Conservation (phyloP, 2,797 vertebrate genomes). For the Adrianichthys oophorus region DNA sequence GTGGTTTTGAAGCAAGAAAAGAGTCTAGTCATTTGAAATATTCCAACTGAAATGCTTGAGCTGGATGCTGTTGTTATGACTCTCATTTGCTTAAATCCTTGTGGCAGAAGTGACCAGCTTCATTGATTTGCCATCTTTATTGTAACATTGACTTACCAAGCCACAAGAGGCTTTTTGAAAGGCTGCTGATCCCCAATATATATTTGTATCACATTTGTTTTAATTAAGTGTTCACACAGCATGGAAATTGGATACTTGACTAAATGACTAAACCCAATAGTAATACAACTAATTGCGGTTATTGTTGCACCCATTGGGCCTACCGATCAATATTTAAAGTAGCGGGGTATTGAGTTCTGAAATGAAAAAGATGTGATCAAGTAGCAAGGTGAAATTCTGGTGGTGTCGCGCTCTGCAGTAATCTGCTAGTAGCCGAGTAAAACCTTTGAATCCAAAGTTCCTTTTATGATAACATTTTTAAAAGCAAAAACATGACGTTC, state of each 20-base stretch:
- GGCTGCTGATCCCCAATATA: conserved; percentile 78
- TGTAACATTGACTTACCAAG: conserved; percentile 75
- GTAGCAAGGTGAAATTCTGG: conserved; percentile 43
- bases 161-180: conserved; percentile 76
- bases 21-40: conserved; percentile 19
- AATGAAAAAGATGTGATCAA: conserved; percentile 60
- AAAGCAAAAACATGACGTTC: not conserved
- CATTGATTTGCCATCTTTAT: conserved; percentile 80
- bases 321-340: conserved; percentile 77
- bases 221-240: conserved; percentile 85
- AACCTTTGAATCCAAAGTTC: conserved; percentile 11
- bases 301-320: conserved; percentile 66
- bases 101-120: conserved; percentile 72
- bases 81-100: conserved; percentile 77
- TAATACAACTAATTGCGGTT: conserved; percentile 80
- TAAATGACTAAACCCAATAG: conserved; percentile 79
- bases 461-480: not conserved
- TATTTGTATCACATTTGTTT: conserved; percentile 86
- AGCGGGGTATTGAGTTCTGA: conserved; percentile 61
- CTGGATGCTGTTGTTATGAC: conserved; percentile 65
- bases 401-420: conserved; percentile 11
- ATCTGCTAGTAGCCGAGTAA: conserved; percentile 7
- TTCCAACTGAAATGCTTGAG: conserved; percentile 50
- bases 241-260: conserved; percentile 81
- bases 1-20: conserved; percentile 26